phyloP scores from a whole-genome alignment of 2,797 vertebrate species.

The Erithacus rubecula region DNA sequence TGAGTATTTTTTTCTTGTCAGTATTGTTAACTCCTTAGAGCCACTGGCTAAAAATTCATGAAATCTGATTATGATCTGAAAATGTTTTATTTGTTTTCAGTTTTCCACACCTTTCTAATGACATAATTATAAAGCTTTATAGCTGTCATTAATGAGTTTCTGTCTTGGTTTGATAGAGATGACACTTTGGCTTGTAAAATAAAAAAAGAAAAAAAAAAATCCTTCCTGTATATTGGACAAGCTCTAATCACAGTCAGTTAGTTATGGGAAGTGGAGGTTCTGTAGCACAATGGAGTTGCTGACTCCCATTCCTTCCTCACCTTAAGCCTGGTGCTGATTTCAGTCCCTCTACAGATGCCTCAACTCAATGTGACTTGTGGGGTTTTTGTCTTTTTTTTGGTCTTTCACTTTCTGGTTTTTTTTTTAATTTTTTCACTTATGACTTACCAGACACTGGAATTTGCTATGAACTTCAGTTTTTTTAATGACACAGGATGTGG shows the following conservation, averaged over 20 bases:
- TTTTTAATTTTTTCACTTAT: neutral
- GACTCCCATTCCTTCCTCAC: neutral
- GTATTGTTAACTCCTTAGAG: slow-evolving; percentile 31
- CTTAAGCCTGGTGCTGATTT: neutral
- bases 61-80: neutral
- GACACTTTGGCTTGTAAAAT: neutral
- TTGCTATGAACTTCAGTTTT: neutral
- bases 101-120: neutral
- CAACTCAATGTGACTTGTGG: neutral
- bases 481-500: neutral
- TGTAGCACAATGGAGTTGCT: neutral
- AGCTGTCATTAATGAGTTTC: neutral
- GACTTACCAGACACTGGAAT: neutral
- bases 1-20: neutral
- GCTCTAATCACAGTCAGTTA: neutral
- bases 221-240: neutral
- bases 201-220: neutral
- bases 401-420: neutral
- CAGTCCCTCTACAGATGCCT: neutral
- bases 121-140: neutral
- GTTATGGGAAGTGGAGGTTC: neutral
- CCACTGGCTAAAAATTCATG: neutral
- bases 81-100: neutral
- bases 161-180: neutral
- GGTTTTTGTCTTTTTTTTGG: rapidly evolving